Conservation (phyloP, 2,797 vertebrate genomes). For the Hipposideros larvatus region DNA sequence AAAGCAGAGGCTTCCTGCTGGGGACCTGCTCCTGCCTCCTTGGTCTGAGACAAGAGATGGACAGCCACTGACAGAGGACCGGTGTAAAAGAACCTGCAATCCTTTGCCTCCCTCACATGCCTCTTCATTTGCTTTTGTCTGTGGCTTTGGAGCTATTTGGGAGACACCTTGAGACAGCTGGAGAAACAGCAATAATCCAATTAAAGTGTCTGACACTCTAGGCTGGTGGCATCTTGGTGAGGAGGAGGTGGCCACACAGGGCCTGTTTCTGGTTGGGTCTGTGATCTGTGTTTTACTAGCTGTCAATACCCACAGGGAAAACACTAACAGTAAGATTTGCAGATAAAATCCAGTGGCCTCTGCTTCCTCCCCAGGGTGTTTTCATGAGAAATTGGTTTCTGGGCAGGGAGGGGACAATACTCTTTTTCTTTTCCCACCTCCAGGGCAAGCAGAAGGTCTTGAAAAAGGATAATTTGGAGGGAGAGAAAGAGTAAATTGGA, state of each 20-base stretch:
- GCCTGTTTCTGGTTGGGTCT: background rate
- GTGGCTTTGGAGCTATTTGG: conserved; percentile 54
- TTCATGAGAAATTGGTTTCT: conserved; percentile 71
- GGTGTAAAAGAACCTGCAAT: rapidly evolving
- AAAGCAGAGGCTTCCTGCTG: background rate
- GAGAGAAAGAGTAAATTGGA: background rate
- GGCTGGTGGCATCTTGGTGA: background rate
- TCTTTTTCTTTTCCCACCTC: background rate
- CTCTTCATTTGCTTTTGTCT: background rate
- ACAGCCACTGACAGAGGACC: background rate
- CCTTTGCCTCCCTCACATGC: rapidly evolving
- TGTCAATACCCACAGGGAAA: background rate
- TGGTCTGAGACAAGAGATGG: background rate
- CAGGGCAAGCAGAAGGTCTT: background rate
- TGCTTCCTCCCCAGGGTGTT: conserved; percentile 35
- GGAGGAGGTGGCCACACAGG: background rate
- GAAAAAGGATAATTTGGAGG: background rate
- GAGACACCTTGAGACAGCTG: conserved; percentile 76
- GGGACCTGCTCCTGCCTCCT: background rate
- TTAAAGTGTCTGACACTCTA: conserved; percentile 47
- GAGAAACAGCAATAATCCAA: conserved; percentile 77
- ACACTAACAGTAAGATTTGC: background rate
- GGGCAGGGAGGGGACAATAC: background rate
- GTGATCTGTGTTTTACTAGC: conserved; percentile 48
- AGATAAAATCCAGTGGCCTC: conserved; percentile 63